These are phyloP conservation scores for Cephus sareptanus DNA, from an alignment of 2,888 invertebrate species.

Conservation along the genomic window DNA sequence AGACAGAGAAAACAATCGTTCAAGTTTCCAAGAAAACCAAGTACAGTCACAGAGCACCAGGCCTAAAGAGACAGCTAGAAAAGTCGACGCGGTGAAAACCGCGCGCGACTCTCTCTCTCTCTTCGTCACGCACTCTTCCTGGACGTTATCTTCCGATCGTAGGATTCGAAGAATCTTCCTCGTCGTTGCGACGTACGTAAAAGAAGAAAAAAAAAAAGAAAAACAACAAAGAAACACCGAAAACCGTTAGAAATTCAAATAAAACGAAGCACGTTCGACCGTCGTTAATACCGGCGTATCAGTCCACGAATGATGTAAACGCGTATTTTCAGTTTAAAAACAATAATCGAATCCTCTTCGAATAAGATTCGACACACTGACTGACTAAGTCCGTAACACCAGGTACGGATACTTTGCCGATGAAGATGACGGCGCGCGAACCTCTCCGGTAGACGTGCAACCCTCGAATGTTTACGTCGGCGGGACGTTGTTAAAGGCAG, in stretches of 20 bases:
- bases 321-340: background rate
- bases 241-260: background rate
- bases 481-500: background rate
- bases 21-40: background rate
- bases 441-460: constrained; percentile 36
- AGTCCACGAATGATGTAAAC: background rate
- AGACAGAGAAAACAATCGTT: background rate
- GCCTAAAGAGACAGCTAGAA: background rate
- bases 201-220: background rate
- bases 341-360: background rate
- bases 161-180: background rate
- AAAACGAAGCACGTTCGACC: background rate
- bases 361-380: background rate
- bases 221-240: background rate
- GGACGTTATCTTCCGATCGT: background rate
- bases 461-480: constrained; percentile 33
- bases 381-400: background rate
- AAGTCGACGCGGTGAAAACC: no score
- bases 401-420: background rate
- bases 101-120: background rate
- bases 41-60: background rate
- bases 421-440: constrained; percentile 10
- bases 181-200: background rate
- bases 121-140: background rate
- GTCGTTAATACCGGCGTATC: background rate